Conservation (phyloP, 2,797 vertebrate genomes). For the Sebastes aleutianus region DNA sequence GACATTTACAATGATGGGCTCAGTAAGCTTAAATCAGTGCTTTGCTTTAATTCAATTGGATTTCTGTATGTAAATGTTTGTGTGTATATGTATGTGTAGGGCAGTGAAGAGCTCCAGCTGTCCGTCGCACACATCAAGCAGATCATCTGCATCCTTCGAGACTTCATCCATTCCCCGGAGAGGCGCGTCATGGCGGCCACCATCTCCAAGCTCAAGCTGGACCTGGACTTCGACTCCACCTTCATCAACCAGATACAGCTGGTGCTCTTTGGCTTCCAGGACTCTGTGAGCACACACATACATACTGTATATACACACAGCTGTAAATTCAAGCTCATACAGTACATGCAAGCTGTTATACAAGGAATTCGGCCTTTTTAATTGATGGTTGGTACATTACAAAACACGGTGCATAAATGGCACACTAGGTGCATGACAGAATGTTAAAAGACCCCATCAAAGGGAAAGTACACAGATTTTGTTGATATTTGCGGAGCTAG, state of each 20-base stretch:
- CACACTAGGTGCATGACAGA: not conserved
- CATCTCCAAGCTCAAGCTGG: conserved; percentile 93
- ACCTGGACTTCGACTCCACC: conserved; percentile 93
- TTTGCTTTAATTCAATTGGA: not conserved
- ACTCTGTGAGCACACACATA: conserved; percentile 83
- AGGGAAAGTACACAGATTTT: not conserved
- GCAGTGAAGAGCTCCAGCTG: conserved; percentile 89
- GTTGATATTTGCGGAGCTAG: not conserved
- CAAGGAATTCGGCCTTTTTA: not conserved
- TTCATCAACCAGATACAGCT: conserved; percentile 96
- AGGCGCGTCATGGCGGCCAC: conserved; percentile 92
- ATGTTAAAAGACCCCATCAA: not conserved
- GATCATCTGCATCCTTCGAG: conserved; percentile 93
- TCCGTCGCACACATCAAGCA: conserved; percentile 93
- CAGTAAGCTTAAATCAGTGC: not conserved
- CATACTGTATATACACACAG: not conserved
- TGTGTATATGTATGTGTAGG: conserved; percentile 70
- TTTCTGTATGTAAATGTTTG: not conserved
- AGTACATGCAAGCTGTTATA: not conserved
- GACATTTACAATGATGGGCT: not conserved
- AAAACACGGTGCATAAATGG: not conserved
- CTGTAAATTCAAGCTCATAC: not conserved
- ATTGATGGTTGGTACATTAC: not conserved
- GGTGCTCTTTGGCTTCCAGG: conserved; percentile 95
- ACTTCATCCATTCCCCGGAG: conserved; percentile 95